Evolutionary conservation across 1,140 invertebrate genomes (phyloP), one percentile per base, ranked within the genome.

Genomic region (Atta colombica): DNA sequence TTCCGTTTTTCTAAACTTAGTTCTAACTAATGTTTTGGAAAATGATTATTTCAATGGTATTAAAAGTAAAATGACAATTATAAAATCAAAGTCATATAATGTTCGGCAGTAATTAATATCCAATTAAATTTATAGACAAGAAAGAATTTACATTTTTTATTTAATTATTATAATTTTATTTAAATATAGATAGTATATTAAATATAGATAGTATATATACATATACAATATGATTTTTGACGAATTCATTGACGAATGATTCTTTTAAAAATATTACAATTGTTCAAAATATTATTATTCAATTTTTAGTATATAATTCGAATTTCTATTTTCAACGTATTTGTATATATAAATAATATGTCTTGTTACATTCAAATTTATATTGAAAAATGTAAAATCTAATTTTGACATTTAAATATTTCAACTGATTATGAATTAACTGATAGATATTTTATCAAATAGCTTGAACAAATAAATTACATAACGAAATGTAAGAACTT

Each of bases 141-240:
- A 21, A n/a, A 35, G 6, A 25, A n/a, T n/a, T 39, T n/a, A 66
- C 0, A n/a, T 39, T n/a, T 5, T 66, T 35, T 21, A 49, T 21
- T 45, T 21, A 49, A 71, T 71, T 71, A 71, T 53, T 53, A 10
- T 45, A n/a, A 31, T 53, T 71, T 71, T n/a, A 5, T 71, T 53
- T 8, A 39, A 18, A 25, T 25, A 25, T 25, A 25, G 25, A 25
- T 21, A 21, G 21, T 21, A 21, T 21, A 21, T 21, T 21, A 21
- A 21, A 21, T 21, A 21, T 21, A 21, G 21, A 21, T 21, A 21
- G 21, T 21, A 21, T 21, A 39, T 3, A 35, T 3, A n/a, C 39
- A 31, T n/a, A 31, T 31, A 31, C 0, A 31, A 31, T 31, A 31
- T 35, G 31, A 35, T 35, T 35, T 35, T 35, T 35, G 31, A 35